phyloP scores from a whole-genome alignment of 2,888 invertebrate genomes.

The Apotomis betuletana region DNA sequence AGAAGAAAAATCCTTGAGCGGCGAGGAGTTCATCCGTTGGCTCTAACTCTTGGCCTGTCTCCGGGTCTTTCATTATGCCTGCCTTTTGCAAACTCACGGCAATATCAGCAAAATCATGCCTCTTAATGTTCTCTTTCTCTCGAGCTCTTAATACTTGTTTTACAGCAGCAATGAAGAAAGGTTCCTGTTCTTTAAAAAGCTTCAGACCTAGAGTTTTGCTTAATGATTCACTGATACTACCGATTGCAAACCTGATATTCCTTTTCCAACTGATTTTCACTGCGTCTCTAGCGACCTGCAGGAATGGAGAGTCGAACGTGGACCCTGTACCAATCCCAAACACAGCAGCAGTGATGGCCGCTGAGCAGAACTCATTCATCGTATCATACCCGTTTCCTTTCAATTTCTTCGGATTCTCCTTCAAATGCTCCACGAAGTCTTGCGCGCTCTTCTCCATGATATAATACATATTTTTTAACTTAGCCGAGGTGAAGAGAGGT shows the following conservation, averaged over 20 bases:
- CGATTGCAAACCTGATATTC: conserved; percentile 51
- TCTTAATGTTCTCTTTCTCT: conserved; percentile 55
- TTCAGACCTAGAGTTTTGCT: conserved; percentile 42
- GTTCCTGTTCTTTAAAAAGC: conserved; percentile 57
- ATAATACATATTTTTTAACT: conserved; percentile 69
- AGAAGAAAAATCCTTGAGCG: conserved; percentile 70
- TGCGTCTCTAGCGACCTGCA: conserved; percentile 44
- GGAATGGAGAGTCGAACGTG: conserved; percentile 65
- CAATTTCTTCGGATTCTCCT: conserved; percentile 51
- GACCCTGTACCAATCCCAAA: conserved; percentile 66
- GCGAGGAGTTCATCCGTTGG: conserved; percentile 65
- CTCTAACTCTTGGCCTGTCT: conserved; percentile 57
- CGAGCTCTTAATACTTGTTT: conserved; percentile 60
- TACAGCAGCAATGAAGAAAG: conserved; percentile 62
- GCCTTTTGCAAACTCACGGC: conserved; percentile 62
- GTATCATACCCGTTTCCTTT: conserved; percentile 51
- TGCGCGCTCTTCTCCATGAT: conserved; percentile 64
- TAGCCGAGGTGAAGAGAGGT: conserved; percentile 64
- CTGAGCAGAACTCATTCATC: conserved; percentile 55
- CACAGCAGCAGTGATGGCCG: conserved; percentile 63
- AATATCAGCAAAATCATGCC: conserved; percentile 66
- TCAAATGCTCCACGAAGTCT: conserved; percentile 60
- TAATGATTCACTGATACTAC: no score
- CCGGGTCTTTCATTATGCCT: conserved; percentile 57
- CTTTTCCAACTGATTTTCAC: conserved; percentile 21